A percentile compares a stretch with the other conserved stretches of the same genome.
Evolutionary conservation across 2,797 vertebrate species (phyloP).

Genomic region (Hirundo rustica): DNA sequence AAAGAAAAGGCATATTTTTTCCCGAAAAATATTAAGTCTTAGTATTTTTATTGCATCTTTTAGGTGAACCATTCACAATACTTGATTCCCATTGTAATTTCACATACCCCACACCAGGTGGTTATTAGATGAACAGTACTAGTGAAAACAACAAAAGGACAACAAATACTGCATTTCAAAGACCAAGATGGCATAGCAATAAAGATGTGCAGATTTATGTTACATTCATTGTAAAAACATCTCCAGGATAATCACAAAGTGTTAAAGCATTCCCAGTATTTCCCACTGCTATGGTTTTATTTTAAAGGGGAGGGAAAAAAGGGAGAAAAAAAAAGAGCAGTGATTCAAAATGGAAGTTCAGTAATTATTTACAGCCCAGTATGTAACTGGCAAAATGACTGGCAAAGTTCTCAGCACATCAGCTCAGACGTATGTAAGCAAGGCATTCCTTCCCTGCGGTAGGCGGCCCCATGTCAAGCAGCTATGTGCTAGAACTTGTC

Average conservation of each 20-base stretch:
- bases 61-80: background rate
- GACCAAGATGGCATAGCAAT: background rate
- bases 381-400: constrained; percentile 7
- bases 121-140: background rate
- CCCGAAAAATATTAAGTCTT: background rate
- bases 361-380: background rate
- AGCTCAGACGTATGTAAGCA: background rate
- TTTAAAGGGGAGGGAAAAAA: background rate
- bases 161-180: background rate
- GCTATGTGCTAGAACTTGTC: constrained; percentile 55
- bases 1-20: background rate
- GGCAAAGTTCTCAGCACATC: constrained; percentile 22
- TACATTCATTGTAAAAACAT: background rate
- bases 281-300: background rate
- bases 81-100: background rate
- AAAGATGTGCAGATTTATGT: background rate
- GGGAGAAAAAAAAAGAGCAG: background rate
- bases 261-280: background rate
- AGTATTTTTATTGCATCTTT: background rate
- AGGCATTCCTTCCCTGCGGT: background rate
- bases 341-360: constrained; percentile 27
- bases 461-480: constrained; percentile 28
- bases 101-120: background rate
- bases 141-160: background rate
- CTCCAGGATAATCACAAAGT: background rate